phyloP scores from a whole-genome alignment of 2,113 vertebrate species.

The Triplophysa rosa region DNA sequence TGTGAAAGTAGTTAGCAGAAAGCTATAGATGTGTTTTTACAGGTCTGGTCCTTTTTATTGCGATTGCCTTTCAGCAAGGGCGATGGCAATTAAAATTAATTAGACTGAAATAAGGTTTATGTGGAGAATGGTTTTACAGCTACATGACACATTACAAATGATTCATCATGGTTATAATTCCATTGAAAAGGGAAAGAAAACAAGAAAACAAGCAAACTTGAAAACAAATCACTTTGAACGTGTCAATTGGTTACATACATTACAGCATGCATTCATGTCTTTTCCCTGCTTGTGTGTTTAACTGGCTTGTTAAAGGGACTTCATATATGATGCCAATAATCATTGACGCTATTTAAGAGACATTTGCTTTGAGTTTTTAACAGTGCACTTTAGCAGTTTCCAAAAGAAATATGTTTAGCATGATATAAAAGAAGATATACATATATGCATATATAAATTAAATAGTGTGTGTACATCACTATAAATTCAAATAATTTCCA shows the following conservation, averaged over 20 bases:
- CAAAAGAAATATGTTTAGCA: constrained; percentile 77
- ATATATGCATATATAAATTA: constrained; percentile 72
- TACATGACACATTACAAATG: constrained; percentile 82
- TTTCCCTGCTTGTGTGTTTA: constrained; percentile 74
- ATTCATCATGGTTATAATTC: constrained; percentile 82
- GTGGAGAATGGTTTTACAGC: constrained; percentile 78
- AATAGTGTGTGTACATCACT: constrained; percentile 58
- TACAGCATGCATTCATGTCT: constrained; percentile 87
- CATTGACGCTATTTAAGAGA: constrained; percentile 95
- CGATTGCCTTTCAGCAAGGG: constrained; percentile 89
- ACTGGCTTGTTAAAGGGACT: constrained; percentile 98
- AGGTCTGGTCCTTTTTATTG: constrained; percentile 52
- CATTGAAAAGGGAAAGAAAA: constrained; percentile 61
- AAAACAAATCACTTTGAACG: constrained; percentile 58
- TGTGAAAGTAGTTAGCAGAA: constrained; percentile 21
- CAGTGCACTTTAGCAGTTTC: constrained; percentile 87
- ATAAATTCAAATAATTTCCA: constrained; percentile 58
- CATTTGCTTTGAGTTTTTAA: constrained; percentile 88
- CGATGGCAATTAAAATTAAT: constrained; percentile 70
- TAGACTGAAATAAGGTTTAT: constrained; percentile 66
- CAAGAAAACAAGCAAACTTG: constrained; percentile 52
- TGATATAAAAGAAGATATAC: constrained; percentile 44
- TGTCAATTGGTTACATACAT: constrained; percentile 71
- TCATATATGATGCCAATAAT: constrained; percentile 87
- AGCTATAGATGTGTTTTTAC: constrained; percentile 38